phyloP scores from a whole-genome alignment of 2,888 invertebrate genomes.

The Synergus gifuensis region DNA sequence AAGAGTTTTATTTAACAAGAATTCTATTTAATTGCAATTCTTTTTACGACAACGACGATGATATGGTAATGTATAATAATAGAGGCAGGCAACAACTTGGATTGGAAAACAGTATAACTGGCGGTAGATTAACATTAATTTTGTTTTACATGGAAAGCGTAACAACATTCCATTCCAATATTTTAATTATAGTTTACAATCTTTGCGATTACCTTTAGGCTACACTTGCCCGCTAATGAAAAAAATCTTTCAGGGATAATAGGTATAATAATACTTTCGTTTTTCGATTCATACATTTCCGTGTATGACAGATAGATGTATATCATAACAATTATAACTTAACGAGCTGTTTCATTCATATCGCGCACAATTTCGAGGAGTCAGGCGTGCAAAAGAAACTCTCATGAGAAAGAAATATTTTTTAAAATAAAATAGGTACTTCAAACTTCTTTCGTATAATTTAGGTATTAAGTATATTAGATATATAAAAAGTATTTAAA shows the following conservation, averaged over 20 bases:
- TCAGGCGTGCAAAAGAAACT: conserved; percentile 1
- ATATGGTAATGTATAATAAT: conserved; percentile 69
- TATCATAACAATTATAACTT: conserved; percentile 14
- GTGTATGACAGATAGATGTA: conserved; percentile 1
- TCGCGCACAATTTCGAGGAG: conserved; percentile 21
- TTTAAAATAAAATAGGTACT: neutral
- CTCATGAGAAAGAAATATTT: neutral
- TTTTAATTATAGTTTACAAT: conserved; percentile 43
- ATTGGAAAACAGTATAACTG: conserved; percentile 58
- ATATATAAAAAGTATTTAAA: neutral
- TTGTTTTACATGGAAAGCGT: conserved; percentile 53
- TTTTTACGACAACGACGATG: conserved; percentile 65
- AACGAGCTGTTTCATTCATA: conserved; percentile 26
- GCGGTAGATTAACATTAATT: conserved; percentile 54
- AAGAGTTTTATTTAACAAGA: conserved; percentile 55
- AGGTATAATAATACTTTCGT: conserved; percentile 37
- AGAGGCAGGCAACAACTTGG: conserved; percentile 59
- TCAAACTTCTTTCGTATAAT: neutral
- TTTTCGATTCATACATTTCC: conserved; percentile 39
- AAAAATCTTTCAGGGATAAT: conserved; percentile 26
- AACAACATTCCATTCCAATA: conserved; percentile 56
- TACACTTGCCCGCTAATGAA: conserved; percentile 33
- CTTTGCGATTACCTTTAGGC: conserved; percentile 34
- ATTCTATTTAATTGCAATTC: conserved; percentile 55
- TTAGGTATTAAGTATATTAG: conserved; percentile 1